Evolutionary conservation across 2,797 vertebrate species (phyloP).

Genomic region (Pygocentrus nattereri): DNA sequence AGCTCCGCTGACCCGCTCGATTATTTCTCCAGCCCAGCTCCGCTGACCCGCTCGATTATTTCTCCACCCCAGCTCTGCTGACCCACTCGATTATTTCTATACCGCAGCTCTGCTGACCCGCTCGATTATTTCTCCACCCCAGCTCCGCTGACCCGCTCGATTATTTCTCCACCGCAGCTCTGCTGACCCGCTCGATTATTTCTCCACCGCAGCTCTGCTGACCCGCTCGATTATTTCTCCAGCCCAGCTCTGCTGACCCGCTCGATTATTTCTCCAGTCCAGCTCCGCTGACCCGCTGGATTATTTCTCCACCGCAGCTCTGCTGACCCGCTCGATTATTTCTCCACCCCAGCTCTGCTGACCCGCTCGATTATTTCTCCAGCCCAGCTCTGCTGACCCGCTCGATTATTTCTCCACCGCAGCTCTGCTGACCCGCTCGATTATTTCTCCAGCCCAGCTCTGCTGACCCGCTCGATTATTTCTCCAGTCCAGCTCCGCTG

Average conservation of each 20-base stretch:
- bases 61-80: slow-evolving; percentile 14
- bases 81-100: neutral
- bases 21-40: no score
- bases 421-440: neutral
- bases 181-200: slow-evolving; percentile 11
- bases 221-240: neutral
- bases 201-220: slow-evolving; percentile 14
- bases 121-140: slow-evolving; percentile 12
- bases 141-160: neutral
- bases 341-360: slow-evolving; percentile 14
- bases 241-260: no score
- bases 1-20: neutral
- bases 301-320: no score
- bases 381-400: no score
- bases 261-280: slow-evolving; percentile 12
- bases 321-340: slow-evolving; percentile 11
- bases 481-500: slow-evolving; percentile 14
- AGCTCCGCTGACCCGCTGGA: neutral
- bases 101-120: no score
- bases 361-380: neutral
- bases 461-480: slow-evolving; percentile 11
- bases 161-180: no score
- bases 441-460: no score
- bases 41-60: slow-evolving; percentile 11
- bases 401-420: slow-evolving; percentile 12